phyloP scores from a whole-genome alignment of 2,797 vertebrate genomes.

The Ptychobarbus kaznakovi region DNA sequence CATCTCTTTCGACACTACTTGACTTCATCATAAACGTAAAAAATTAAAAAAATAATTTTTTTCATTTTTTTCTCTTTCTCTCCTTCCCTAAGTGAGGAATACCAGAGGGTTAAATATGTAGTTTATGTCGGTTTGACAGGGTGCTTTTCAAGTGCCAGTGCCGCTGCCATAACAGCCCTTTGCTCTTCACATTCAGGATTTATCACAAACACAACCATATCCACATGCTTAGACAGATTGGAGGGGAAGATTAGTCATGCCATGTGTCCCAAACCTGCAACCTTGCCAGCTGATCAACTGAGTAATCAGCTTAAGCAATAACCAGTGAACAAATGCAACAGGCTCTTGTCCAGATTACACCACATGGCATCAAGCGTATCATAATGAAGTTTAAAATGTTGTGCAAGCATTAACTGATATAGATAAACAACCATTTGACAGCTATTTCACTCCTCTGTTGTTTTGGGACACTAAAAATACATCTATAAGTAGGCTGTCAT shows the following conservation, averaged over 20 bases:
- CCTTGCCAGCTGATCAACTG: background rate
- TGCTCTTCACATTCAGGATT: conserved; percentile 20
- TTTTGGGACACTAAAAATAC: background rate
- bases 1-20: no score
- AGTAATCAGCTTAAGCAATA: conserved; percentile 30
- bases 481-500: conserved; percentile 6
- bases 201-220: conserved; percentile 31
- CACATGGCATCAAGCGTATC: background rate
- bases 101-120: background rate
- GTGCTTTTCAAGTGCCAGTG: background rate
- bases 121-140: background rate
- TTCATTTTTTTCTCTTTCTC: no score
- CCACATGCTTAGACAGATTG: conserved; percentile 22
- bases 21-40: no score
- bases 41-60: no score
- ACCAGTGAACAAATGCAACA: background rate
- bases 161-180: background rate
- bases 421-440: conserved; percentile 16
- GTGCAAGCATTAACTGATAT: conserved; percentile 13
- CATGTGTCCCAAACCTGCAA: conserved; percentile 33
- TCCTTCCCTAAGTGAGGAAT: background rate
- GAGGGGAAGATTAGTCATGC: conserved; percentile 23
- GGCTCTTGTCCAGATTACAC: background rate
- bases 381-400: conserved; percentile 15
- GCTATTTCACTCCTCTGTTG: conserved; percentile 1